phyloP scores from a whole-genome alignment of 1,140 invertebrate genomes.

The Ctenoplectra terminalis region DNA sequence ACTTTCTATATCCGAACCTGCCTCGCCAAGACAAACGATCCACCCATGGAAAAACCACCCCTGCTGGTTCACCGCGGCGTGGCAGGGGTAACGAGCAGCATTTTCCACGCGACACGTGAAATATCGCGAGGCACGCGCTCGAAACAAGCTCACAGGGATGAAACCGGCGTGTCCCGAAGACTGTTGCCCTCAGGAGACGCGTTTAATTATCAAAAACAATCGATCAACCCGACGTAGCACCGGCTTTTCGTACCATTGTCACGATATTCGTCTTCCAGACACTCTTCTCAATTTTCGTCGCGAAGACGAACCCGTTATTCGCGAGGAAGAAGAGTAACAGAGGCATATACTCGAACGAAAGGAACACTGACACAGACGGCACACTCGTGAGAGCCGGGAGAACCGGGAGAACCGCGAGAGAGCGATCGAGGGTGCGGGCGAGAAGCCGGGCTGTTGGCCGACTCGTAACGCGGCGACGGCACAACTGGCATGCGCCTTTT shows the following conservation, averaged over 20 bases:
- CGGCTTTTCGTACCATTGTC: neutral
- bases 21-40: too few species aligned
- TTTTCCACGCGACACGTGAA: neutral
- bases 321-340: too few species aligned
- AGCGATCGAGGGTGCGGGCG: neutral
- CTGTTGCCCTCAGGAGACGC: neutral
- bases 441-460: slow-evolving; percentile 60
- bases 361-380: neutral
- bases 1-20: neutral
- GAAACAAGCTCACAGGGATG: too few species aligned
- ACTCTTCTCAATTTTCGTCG: too few species aligned
- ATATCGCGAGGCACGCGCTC: neutral
- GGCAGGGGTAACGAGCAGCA: neutral
- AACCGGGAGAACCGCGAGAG: neutral
- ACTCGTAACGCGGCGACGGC: slow-evolving; percentile 73
- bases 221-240: neutral
- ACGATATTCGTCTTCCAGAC: neutral
- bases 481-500: slow-evolving; percentile 73
- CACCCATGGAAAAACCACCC: neutral
- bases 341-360: too few species aligned
- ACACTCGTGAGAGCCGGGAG: too few species aligned
- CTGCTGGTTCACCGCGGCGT: neutral
- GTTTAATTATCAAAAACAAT: slow-evolving; percentile 7
- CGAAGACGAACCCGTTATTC: too few species aligned
- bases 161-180: neutral